Conservation (phyloP, 2,797 vertebrate species). For the Thaleichthys pacificus region DNA sequence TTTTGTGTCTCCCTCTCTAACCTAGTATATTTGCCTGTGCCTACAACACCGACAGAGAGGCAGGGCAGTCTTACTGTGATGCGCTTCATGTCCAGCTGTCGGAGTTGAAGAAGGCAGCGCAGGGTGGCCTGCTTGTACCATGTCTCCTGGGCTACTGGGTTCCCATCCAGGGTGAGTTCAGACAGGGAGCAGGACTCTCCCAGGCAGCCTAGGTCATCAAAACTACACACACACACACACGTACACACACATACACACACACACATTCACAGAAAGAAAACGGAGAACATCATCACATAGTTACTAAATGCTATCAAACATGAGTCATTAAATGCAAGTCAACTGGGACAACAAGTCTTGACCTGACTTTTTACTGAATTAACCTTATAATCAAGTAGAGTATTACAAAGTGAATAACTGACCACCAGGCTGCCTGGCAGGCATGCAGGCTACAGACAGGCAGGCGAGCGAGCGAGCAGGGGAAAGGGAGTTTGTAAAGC, state of each 20-base stretch:
- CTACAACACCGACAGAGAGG: neutral
- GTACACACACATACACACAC: constrained; percentile 7
- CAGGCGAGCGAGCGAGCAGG: neutral
- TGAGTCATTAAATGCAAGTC: constrained; percentile 22
- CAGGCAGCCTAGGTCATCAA: constrained; percentile 90
- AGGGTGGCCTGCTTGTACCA: constrained; percentile 97
- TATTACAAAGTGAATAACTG: neutral
- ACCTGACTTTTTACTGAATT: constrained; percentile 11
- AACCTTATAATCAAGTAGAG: constrained; percentile 24
- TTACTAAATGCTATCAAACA: constrained; percentile 1
- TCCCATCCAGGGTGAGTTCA: constrained; percentile 98
- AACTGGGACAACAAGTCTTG: constrained; percentile 5
- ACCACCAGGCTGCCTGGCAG: neutral
- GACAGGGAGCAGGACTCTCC: constrained; percentile 85
- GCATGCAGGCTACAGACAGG: neutral
- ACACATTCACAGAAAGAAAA: neutral
- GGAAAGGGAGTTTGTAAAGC: neutral
- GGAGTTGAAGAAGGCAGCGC: constrained; percentile 95
- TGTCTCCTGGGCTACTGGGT: constrained; percentile 98
- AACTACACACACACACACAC: constrained; percentile 66
- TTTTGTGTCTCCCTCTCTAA: too few relatives aligned
- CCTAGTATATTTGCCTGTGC: too few relatives aligned
- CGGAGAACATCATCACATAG: neutral
- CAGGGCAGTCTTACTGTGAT: constrained; percentile 84
- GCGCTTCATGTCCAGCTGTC: constrained; percentile 98